Conservation (phyloP, 2,888 invertebrate species). For the Harpalus rubripes region DNA sequence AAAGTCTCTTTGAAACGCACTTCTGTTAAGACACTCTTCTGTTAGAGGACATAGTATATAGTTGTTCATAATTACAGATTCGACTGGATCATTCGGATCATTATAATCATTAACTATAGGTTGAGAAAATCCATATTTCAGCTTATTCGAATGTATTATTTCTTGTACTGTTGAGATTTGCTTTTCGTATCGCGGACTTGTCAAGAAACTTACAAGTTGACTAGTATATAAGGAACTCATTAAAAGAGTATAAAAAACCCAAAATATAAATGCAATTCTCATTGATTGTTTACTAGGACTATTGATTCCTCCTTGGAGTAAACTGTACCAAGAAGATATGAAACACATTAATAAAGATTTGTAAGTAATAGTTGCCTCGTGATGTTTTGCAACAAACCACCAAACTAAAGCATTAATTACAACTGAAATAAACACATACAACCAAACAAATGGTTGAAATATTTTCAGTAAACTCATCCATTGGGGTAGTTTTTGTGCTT, state of each 20-base stretch:
- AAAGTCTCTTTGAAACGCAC: constrained; percentile 42
- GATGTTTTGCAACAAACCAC: constrained; percentile 13
- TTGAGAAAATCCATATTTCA: constrained; percentile 9
- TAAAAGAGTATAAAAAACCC: constrained; percentile 40
- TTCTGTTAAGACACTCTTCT: constrained; percentile 26
- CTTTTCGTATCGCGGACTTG: constrained; percentile 46
- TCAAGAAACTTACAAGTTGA: constrained; percentile 48
- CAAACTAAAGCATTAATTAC: constrained; percentile 2
- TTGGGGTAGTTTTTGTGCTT: background rate
- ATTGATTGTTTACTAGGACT: background rate
- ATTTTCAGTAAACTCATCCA: constrained; percentile 12
- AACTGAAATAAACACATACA: background rate
- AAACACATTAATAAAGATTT: background rate
- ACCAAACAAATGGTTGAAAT: constrained; percentile 16
- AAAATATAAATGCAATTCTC: constrained; percentile 31
- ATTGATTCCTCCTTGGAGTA: constrained; percentile 1
- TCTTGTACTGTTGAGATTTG: constrained; percentile 58
- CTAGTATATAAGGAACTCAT: constrained; percentile 36
- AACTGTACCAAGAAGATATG: background rate
- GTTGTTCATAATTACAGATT: constrained; percentile 29
- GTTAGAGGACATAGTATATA: constrained; percentile 9
- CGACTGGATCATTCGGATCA: constrained; percentile 8
- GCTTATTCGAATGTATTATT: constrained; percentile 25
- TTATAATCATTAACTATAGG: background rate
- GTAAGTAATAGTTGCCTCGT: background rate